Evolutionary conservation across 2,888 invertebrate species (phyloP), one percentile per base, ranked within the genome.

Genomic region (Nycteola revayana): DNA sequence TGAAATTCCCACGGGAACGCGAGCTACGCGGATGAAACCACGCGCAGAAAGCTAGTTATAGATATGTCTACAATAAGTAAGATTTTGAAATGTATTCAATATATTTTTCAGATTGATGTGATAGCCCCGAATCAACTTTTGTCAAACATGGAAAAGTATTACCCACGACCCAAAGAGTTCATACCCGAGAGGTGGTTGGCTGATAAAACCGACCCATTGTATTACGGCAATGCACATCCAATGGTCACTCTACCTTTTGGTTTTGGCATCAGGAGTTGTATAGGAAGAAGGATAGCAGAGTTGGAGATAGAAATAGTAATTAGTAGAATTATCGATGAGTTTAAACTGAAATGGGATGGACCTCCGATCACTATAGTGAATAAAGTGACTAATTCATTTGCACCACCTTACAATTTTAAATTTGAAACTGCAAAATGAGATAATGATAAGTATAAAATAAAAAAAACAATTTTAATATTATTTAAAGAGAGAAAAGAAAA

Each of bases 91-190:
- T n/a, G n/a, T n/a, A n/a, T n/a, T n/a, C n/a, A n/a, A n/a, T 25
- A 54, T 9, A 24, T 79, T 27, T 25, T 87, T 11, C 75, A 94
- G 93, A 91, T 94, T 0, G 93, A 94, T 64, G 91, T 95, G 0
- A 86, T 95, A 32, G 93, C 95, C 65, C 94, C 93, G 42, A 93
- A 94, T 42, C 92, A 93, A 66, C 91, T 92, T 32, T 88, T 93
- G 41, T 92, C 93, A 40, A 73, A 56, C 22, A 29, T 69, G 43
- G 86, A 87, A 8, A 70, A 90, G 50, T 83, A 93, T 61, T 94
- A 92, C 60, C 81, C 89, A 1, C 71, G 88, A 27, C 82, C 93
- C 1, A 65, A 83, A 0, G 76, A 89, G 21, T 94, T 91, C 59
- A 58, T 90, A 25, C 94, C 94, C 0, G 92, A 94, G 61, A 82